Conservation (phyloP, 2,113 vertebrate genomes). For the Tiliqua scincoides region DNA sequence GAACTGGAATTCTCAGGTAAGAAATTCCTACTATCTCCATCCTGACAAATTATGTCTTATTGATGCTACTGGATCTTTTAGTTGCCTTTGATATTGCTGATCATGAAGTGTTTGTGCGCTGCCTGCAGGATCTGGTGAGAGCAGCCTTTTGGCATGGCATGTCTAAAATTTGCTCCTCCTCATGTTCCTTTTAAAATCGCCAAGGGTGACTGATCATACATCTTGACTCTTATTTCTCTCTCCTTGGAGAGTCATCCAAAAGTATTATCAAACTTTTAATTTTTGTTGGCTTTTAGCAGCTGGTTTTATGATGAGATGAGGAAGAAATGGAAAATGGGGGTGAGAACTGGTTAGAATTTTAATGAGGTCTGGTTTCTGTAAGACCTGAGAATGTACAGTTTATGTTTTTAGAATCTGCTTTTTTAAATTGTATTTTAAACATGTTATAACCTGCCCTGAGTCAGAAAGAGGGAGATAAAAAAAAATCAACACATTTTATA, state of each 20-base stretch:
- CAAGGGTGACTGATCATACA: not conserved
- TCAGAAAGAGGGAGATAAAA: not conserved
- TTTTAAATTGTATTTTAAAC: not conserved
- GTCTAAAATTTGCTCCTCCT: not conserved
- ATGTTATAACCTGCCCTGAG: not conserved
- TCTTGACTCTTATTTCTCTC: not conserved
- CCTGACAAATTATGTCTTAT: not conserved
- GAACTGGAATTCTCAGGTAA: too few species aligned
- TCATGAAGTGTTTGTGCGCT: not conserved
- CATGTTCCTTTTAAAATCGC: not conserved
- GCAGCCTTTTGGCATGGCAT: not conserved
- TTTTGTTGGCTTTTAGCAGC: conserved; percentile 15
- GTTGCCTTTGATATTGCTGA: not conserved
- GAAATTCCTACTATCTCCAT: too few species aligned
- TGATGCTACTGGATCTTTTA: not conserved
- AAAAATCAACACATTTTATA: not conserved
- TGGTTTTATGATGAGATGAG: not conserved
- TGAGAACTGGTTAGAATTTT: not conserved
- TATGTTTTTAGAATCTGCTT: not conserved
- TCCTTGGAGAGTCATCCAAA: not conserved
- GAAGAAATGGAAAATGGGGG: not conserved
- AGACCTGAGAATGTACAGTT: not conserved
- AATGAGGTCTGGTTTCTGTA: conserved; percentile 1
- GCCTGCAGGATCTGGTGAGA: not conserved
- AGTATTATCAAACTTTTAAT: not conserved